Evolutionary conservation across 2,888 invertebrate species (phyloP).

Genomic region (Lamellibrachia satsuma): DNA sequence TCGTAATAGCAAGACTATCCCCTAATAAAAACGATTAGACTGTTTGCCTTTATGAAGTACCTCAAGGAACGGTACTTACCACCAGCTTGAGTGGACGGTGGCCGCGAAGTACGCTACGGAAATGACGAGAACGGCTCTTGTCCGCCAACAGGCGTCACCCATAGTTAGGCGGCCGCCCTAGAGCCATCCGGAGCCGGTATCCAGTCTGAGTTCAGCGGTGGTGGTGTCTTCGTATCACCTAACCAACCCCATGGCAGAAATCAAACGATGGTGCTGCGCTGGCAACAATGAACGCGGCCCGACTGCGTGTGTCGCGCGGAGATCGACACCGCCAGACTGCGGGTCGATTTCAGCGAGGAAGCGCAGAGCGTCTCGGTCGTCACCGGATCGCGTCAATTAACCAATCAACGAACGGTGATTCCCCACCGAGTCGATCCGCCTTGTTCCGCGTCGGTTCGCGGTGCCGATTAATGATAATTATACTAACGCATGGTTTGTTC

Average conservation of each 20-base stretch:
- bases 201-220: not conserved
- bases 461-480: not conserved
- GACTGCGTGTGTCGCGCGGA: not conserved
- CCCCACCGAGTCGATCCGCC: not conserved
- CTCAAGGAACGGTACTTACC: not conserved
- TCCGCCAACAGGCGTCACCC: conserved; percentile 9
- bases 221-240: conserved; percentile 9
- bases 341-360: not conserved
- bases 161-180: not conserved
- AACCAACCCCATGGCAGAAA: conserved; percentile 10
- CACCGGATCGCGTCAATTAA: conserved; percentile 1
- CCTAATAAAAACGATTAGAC: not conserved
- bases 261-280: not conserved
- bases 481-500: not conserved
- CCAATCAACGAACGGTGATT: conserved; percentile 6
- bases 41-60: not conserved
- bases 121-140: not conserved
- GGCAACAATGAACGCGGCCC: not conserved
- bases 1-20: no score
- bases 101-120: not conserved
- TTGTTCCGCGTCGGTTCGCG: not conserved
- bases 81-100: conserved; percentile 10
- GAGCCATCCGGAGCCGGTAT: not conserved
- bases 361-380: not conserved
- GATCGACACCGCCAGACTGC: not conserved